phyloP scores from a whole-genome alignment of 2,888 invertebrate genomes.

The Ophion slaviceki region DNA sequence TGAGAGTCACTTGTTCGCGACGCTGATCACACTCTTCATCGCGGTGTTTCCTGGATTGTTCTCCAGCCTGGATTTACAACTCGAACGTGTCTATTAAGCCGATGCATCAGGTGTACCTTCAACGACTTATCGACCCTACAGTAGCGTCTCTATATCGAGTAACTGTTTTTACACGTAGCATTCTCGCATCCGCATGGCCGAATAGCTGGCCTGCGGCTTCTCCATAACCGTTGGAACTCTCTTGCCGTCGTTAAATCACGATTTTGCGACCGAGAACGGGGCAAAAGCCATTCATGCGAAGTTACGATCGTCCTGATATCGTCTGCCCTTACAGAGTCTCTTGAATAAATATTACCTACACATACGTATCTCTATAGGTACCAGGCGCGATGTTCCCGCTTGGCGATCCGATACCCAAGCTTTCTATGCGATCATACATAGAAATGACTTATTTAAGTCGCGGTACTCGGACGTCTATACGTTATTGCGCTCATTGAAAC shows the following conservation, averaged over 20 bases:
- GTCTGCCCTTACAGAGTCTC: conserved; percentile 67
- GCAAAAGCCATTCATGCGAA: conserved; percentile 70
- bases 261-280: conserved; percentile 70
- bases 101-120: conserved; percentile 10
- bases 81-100: neutral
- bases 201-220: conserved; percentile 37
- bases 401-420: conserved; percentile 58
- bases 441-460: conserved; percentile 69
- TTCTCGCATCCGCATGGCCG: conserved; percentile 36
- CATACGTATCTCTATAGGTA: neutral
- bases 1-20: neutral
- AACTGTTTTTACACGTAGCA: conserved; percentile 46
- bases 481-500: conserved; percentile 55
- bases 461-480: neutral
- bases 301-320: conserved; percentile 71
- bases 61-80: conserved; percentile 14
- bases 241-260: conserved; percentile 76
- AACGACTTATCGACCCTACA: conserved; percentile 45
- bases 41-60: conserved; percentile 3
- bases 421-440: conserved; percentile 51
- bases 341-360: conserved; percentile 55
- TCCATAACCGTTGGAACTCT: conserved; percentile 54
- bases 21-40: too few species aligned
- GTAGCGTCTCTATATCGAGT: conserved; percentile 53
- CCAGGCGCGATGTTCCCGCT: conserved; percentile 24